These are phyloP conservation scores for Protophormia terraenovae DNA, from an alignment of 2,888 invertebrate genomes.

Conservation along the genomic window DNA sequence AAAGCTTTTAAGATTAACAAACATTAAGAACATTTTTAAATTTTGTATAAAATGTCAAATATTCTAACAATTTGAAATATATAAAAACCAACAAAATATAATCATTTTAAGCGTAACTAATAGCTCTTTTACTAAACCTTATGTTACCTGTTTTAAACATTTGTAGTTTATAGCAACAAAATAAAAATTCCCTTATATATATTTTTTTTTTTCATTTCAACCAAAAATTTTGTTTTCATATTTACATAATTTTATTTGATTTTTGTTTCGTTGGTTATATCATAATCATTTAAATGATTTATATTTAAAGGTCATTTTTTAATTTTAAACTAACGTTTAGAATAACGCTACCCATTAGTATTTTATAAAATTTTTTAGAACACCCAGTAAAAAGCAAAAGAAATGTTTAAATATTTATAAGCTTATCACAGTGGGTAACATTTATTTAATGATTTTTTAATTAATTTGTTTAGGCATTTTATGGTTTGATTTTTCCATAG, in stretches of 20 bases:
- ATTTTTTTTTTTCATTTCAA: neutral
- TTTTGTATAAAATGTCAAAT: neutral
- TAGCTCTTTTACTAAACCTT: neutral
- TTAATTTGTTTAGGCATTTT: neutral
- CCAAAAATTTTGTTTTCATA: neutral
- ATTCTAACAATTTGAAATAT: neutral
- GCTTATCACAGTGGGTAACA: neutral
- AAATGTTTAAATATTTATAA: constrained; percentile 37
- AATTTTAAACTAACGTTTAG: neutral
- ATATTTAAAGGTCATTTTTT: neutral
- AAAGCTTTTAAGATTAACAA: neutral
- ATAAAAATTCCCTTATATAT: neutral
- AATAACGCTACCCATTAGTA: neutral
- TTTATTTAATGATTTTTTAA: neutral
- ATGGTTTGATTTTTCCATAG: neutral
- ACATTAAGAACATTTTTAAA: no score
- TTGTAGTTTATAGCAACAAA: no score
- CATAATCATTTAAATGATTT: neutral
- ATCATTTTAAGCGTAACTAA: neutral
- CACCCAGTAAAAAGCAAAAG: neutral
- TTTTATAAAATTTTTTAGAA: neutral
- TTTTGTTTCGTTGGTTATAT: neutral
- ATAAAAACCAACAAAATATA: neutral
- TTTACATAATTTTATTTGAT: neutral
- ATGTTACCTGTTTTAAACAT: neutral